A percentile compares a stretch with the other conserved stretches of the same genome.
phyloP scores from a whole-genome alignment of 2,113 vertebrate species.

The Tilapia sparmanii region DNA sequence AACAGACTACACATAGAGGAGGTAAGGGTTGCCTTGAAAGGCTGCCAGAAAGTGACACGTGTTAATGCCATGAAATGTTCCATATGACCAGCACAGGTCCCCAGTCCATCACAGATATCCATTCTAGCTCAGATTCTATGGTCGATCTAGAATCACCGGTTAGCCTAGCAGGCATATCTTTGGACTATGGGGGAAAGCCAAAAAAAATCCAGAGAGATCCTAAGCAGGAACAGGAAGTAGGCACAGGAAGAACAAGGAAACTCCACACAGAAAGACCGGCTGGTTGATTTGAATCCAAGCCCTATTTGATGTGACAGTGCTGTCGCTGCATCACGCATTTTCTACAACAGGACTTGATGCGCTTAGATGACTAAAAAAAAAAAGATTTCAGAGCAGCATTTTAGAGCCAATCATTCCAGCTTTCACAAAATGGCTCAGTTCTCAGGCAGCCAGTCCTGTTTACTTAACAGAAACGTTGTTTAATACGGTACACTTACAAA shows the following conservation, averaged over 20 bases:
- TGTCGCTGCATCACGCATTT: neutral
- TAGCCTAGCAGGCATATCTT: neutral
- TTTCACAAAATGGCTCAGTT: neutral
- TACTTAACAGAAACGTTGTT: neutral
- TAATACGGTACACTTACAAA: neutral
- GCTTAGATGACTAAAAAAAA: neutral
- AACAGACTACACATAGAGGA: neutral
- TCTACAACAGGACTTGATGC: neutral
- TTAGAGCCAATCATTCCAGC: conserved; percentile 1
- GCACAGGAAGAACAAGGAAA: neutral
- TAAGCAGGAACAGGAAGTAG: neutral
- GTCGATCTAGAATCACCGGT: neutral
- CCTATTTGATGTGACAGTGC: neutral
- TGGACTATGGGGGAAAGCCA: neutral
- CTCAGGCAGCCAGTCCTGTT: neutral
- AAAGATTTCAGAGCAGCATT: neutral
- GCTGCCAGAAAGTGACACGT: neutral
- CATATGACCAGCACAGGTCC: neutral
- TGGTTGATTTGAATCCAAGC: neutral
- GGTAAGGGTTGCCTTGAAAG: neutral
- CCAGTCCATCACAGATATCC: neutral
- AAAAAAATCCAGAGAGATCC: neutral
- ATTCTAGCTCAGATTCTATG: neutral
- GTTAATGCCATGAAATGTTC: neutral
- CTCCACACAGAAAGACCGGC: neutral